phyloP scores from a whole-genome alignment of 1,140 invertebrate genomes.

The Pissodes strobi region DNA sequence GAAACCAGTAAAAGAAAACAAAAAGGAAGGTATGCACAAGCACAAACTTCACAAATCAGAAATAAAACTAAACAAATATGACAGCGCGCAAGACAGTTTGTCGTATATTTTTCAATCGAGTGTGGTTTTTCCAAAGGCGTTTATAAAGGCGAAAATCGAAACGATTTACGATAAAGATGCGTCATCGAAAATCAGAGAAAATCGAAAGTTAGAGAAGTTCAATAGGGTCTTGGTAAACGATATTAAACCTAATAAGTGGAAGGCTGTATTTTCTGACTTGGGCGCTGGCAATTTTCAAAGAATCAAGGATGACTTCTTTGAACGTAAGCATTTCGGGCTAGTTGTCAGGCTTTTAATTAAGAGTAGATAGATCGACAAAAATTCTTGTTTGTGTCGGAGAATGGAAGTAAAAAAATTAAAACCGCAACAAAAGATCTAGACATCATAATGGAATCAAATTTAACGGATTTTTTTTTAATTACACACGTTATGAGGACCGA shows the following conservation, averaged over 20 bases:
- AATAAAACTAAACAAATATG: not conserved
- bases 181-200: not conserved
- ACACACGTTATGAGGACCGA: too few relatives aligned
- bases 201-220: not conserved
- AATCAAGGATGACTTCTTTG: not conserved
- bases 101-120: not conserved
- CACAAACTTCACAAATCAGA: not conserved
- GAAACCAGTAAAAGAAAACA: not conserved
- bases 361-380: too few relatives aligned
- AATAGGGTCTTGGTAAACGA: not conserved
- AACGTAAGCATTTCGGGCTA: slow-evolving; percentile 1
- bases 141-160: slow-evolving; percentile 3
- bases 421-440: too few relatives aligned
- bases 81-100: not conserved
- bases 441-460: too few relatives aligned
- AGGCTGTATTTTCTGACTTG: not conserved
- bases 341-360: too few relatives aligned
- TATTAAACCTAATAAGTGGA: not conserved
- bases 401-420: too few relatives aligned
- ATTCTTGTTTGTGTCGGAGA: too few relatives aligned
- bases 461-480: too few relatives aligned
- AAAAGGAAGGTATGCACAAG: not conserved
- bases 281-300: too few relatives aligned
- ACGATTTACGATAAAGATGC: slow-evolving; percentile 10
- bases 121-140: not conserved